Conservation (phyloP, 2,888 invertebrate species). For the Andrena trimmerana region DNA sequence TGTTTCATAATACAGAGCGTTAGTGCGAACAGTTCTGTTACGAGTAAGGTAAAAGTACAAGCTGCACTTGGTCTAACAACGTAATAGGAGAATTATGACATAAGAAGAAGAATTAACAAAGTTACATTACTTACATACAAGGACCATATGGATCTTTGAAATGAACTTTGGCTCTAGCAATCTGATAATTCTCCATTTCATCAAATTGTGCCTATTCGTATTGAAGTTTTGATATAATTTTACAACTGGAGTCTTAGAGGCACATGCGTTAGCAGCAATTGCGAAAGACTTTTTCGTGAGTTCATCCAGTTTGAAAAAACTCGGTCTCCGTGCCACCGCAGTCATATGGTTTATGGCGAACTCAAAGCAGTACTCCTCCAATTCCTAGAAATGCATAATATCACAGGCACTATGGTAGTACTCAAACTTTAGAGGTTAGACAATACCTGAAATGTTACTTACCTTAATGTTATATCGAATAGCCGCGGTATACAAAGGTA, state of each 20-base stretch:
- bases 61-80: too few relatives aligned
- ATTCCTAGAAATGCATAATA: conserved; percentile 73
- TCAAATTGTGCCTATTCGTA: too few relatives aligned
- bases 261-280: conserved; percentile 85
- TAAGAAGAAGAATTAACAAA: too few relatives aligned
- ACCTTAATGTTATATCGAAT: conserved; percentile 86
- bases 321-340: conserved; percentile 87
- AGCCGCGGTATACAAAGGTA: conserved; percentile 87
- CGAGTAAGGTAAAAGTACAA: too few relatives aligned
- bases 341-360: conserved; percentile 89
- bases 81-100: too few relatives aligned
- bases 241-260: conserved; percentile 83
- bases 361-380: conserved; percentile 85
- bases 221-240: too few relatives aligned
- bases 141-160: too few relatives aligned
- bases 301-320: conserved; percentile 87
- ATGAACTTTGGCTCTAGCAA: too few relatives aligned
- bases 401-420: background rate
- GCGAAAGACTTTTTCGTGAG: conserved; percentile 87
- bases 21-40: too few relatives aligned
- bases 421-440: background rate
- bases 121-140: too few relatives aligned
- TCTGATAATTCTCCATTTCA: too few relatives aligned
- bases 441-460: conserved; percentile 53
- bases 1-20: too few relatives aligned